Evolutionary conservation across 2,797 vertebrate genomes (phyloP).

Genomic region (Cephalopachus bancanus): DNA sequence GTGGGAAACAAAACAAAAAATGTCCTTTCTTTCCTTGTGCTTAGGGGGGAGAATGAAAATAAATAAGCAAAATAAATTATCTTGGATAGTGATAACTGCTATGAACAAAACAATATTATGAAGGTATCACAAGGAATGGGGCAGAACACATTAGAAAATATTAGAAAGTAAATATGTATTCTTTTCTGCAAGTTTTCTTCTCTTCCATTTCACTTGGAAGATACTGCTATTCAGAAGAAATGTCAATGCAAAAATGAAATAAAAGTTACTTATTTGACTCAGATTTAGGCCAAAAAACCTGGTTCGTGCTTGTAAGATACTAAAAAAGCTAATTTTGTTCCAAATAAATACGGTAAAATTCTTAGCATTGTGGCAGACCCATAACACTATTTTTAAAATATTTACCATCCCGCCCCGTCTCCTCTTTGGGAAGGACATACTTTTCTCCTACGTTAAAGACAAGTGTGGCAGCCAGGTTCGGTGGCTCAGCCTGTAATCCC

Average conservation of each 20-base stretch:
- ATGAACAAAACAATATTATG: conserved; percentile 26
- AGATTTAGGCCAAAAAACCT: not conserved
- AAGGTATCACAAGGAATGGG: not conserved
- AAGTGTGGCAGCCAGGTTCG: not conserved
- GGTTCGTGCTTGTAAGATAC: not conserved
- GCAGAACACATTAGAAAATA: conserved; percentile 16
- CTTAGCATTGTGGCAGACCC: not conserved
- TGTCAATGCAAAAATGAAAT: conserved; percentile 43
- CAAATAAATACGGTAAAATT: conserved; percentile 4
- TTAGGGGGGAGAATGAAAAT: not conserved
- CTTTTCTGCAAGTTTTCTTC: not conserved
- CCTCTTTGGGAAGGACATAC: not conserved
- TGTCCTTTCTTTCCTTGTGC: not conserved
- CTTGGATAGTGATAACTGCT: not conserved
- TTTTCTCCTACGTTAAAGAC: not conserved
- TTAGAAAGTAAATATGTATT: not conserved
- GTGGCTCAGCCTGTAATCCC: not conserved
- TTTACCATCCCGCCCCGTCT: not conserved
- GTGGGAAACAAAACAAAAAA: conserved; percentile 8
- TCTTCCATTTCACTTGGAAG: not conserved
- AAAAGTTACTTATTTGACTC: not conserved
- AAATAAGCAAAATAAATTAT: not conserved
- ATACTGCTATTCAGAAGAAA: conserved; percentile 5
- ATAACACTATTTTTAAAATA: conserved; percentile 5
- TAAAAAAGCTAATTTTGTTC: conserved; percentile 12